Evolutionary conservation across 1,140 invertebrate species (phyloP).

Genomic region (Brachionus sp.): DNA sequence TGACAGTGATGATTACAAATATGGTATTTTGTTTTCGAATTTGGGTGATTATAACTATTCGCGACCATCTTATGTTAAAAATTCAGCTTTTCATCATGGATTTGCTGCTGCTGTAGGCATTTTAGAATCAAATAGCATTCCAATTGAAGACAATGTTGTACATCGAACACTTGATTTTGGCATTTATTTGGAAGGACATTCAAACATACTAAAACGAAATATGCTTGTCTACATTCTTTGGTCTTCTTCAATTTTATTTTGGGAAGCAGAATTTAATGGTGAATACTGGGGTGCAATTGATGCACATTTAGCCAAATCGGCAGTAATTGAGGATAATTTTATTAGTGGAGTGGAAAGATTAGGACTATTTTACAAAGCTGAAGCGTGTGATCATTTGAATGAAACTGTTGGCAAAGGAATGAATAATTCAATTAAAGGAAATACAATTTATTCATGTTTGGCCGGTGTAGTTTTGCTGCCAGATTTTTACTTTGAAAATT

Average conservation of each 20-base stretch:
- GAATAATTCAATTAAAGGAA: slow-evolving; percentile 45
- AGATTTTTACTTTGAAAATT: slow-evolving; percentile 47
- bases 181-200: slow-evolving; percentile 40
- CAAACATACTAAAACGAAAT: slow-evolving; percentile 48
- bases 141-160: slow-evolving; percentile 44
- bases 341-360: slow-evolving; percentile 51
- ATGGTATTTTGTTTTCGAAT: slow-evolving; percentile 22
- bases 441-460: slow-evolving; percentile 47
- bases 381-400: slow-evolving; percentile 16
- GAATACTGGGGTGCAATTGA: slow-evolving; percentile 50
- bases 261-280: slow-evolving; percentile 49
- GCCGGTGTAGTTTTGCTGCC: background rate
- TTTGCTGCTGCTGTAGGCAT: slow-evolving; percentile 25
- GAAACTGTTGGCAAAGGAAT: background rate
- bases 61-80: slow-evolving; percentile 41
- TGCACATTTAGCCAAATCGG: slow-evolving; percentile 47
- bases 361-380: slow-evolving; percentile 49
- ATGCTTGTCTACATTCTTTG: slow-evolving; percentile 49
- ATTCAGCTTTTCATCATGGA: background rate
- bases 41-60: slow-evolving; percentile 45
- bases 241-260: slow-evolving; percentile 46
- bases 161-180: slow-evolving; percentile 30
- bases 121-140: background rate
- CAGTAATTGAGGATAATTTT: slow-evolving; percentile 50
- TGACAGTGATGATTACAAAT: slow-evolving; percentile 17